A percentile compares a stretch with the other conserved stretches of the same genome.
Conservation (phyloP, 2,797 vertebrate genomes). For the Podarcis siculus region DNA sequence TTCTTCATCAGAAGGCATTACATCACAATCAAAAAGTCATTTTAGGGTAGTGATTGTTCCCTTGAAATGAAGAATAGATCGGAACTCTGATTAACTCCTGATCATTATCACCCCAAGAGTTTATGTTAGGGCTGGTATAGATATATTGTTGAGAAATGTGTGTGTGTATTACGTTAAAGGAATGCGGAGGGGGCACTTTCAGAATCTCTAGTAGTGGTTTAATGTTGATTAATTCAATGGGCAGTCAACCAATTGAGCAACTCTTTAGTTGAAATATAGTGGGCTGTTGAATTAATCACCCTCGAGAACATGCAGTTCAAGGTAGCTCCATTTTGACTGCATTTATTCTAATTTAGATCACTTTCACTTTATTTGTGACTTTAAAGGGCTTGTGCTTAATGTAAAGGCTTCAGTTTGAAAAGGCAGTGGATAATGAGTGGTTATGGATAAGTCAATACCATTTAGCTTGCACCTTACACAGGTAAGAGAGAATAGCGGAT, state of each 20-base stretch:
- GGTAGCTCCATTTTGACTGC: not conserved
- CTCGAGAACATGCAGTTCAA: constrained; percentile 15
- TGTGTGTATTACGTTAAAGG: not conserved
- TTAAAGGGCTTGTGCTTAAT: constrained; percentile 11
- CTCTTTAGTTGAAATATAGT: constrained; percentile 23
- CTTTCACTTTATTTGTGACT: not conserved
- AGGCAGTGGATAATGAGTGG: not conserved
- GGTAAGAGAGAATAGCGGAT: not conserved
- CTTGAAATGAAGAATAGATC: constrained; percentile 45
- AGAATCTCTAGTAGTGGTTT: constrained; percentile 32
- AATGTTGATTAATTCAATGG: constrained; percentile 51
- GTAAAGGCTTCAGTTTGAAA: constrained; percentile 8
- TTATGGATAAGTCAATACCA: constrained; percentile 2
- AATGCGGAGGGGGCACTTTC: constrained; percentile 27
- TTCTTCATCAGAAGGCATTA: constrained; percentile 56
- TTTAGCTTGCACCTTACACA: not conserved
- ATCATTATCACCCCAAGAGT: constrained; percentile 23
- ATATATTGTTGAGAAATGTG: constrained; percentile 11
- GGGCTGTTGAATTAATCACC: constrained; percentile 39
- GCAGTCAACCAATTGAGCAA: constrained; percentile 30
- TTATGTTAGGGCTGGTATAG: constrained; percentile 30
- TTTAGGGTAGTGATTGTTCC: constrained; percentile 46
- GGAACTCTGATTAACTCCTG: constrained; percentile 55
- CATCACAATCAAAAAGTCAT: constrained; percentile 51
- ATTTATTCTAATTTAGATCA: constrained; percentile 28